These are phyloP conservation scores for Noctua comes DNA, from an alignment of 2,888 invertebrate genomes.

Conservation along the genomic window DNA sequence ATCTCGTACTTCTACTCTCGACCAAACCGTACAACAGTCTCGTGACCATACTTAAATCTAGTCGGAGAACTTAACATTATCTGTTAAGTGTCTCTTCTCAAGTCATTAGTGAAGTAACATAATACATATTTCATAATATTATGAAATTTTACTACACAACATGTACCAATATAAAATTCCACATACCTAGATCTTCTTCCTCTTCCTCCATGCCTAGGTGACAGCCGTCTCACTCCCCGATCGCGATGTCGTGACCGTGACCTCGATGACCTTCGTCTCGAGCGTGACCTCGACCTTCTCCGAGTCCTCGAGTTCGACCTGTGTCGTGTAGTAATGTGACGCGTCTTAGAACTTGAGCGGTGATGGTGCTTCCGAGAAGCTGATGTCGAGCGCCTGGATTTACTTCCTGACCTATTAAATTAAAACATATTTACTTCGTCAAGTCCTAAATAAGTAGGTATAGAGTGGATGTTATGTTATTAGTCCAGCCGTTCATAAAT, in stretches of 20 bases:
- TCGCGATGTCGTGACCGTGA: constrained; percentile 67
- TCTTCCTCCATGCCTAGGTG: constrained; percentile 79
- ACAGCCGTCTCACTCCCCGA: constrained; percentile 71
- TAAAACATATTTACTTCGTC: not conserved
- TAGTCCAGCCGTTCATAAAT: not conserved
- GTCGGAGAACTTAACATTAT: not conserved
- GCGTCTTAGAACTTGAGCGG: constrained; percentile 76
- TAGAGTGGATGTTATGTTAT: not conserved
- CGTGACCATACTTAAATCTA: not conserved
- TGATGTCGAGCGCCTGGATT: constrained; percentile 77
- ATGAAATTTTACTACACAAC: not conserved
- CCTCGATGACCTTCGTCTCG: constrained; percentile 73
- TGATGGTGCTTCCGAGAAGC: constrained; percentile 73
- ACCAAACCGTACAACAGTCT: not conserved
- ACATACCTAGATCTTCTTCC: constrained; percentile 81
- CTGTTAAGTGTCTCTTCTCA: not conserved
- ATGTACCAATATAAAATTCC: not conserved
- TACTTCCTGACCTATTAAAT: constrained; percentile 76
- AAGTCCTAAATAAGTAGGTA: not conserved
- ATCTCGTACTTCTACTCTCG: too few relatives aligned
- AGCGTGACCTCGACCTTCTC: constrained; percentile 74
- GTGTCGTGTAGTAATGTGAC: constrained; percentile 72
- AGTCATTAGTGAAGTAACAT: not conserved
- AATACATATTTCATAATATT: not conserved
- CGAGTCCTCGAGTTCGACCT: constrained; percentile 78